Base-by-base conservation (phyloP, 2,113 vertebrate genomes). In the Taxidea taxus region DNA sequence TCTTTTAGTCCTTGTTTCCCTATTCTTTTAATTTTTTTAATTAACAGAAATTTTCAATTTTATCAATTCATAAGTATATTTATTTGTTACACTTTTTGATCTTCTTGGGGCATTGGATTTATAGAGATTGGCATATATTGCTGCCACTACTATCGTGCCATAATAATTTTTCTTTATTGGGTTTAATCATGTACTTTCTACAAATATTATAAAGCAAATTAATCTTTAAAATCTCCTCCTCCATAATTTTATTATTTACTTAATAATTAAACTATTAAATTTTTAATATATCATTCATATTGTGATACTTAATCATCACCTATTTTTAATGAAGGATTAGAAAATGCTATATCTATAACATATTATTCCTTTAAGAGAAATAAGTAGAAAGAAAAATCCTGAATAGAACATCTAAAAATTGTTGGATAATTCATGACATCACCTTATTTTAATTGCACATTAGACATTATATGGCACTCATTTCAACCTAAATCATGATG, bases 381-480 rank as follows among this genome's bases (percentile, higher is more conserved):
- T 82, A 88, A 85, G 3, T 44, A 64, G 62, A 78, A 97, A 62
- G 54, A 94, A 91, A 95, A 83, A 83, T 83, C 27, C 34, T 78
- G 23, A 82, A n/a, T 78, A 51, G 20, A 44, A 16, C 6, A 27
- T 58, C 88, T 96, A 87, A 95, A 96, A 94, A 64, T 31, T 87
- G 16, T 92, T 90, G 62, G 49, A 44, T 92, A 87, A 92, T 83
- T 77, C 20, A 78, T 90, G 72, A 64, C 14, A 95, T 94, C 29
- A 77, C 18, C 29, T 96, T 92, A 78, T 92, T 96, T 92, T 86
- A 96, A 87, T 92, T 91, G 16, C 39, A 90, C 25, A 84, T 92
- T 84, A 47, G 47, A 85, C 47, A 74, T 86, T 89, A 31, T 91
- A 75, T 89, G 51, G 11, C 60, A 84, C 60, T 92, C n/a, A 82